phyloP scores from a whole-genome alignment of 2,888 invertebrate genomes.

The Ctenicera cuprea region DNA sequence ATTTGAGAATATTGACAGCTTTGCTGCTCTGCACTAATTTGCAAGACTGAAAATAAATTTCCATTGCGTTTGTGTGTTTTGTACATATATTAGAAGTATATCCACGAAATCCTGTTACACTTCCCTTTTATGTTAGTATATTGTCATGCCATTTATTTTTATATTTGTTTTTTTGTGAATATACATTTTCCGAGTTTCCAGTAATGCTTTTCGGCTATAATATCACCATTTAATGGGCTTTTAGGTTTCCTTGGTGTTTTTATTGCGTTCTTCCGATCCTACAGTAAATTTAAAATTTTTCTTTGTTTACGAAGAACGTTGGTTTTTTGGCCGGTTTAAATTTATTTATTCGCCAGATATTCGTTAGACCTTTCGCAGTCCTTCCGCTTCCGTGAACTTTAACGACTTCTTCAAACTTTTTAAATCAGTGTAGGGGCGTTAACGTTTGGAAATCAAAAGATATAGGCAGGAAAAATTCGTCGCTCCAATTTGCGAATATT shows the following conservation, averaged over 20 bases:
- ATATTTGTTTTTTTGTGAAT: constrained; percentile 2
- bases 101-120: not conserved
- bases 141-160: not conserved
- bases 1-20: constrained; percentile 8
- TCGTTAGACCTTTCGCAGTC: constrained; percentile 22
- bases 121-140: not conserved
- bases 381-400: constrained; percentile 23
- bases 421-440: constrained; percentile 15
- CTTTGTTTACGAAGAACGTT: not conserved
- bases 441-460: constrained; percentile 17
- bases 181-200: not conserved
- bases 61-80: not conserved
- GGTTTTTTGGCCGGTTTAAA: not conserved
- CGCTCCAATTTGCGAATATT: constrained; percentile 23
- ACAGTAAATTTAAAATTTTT: not conserved
- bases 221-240: not conserved
- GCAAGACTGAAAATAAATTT: not conserved
- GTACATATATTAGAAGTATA: not conserved
- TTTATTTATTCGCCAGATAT: constrained; percentile 11
- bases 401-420: constrained; percentile 28
- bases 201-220: not conserved
- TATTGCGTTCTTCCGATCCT: not conserved
- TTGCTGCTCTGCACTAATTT: not conserved
- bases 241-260: not conserved
- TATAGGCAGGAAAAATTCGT: constrained; percentile 10